A percentile compares a stretch with the other conserved stretches of the same genome.
Evolutionary conservation across 92 coral and sea anemone species (phyloP).

Genomic region (Parazoanthus atlanticus): DNA sequence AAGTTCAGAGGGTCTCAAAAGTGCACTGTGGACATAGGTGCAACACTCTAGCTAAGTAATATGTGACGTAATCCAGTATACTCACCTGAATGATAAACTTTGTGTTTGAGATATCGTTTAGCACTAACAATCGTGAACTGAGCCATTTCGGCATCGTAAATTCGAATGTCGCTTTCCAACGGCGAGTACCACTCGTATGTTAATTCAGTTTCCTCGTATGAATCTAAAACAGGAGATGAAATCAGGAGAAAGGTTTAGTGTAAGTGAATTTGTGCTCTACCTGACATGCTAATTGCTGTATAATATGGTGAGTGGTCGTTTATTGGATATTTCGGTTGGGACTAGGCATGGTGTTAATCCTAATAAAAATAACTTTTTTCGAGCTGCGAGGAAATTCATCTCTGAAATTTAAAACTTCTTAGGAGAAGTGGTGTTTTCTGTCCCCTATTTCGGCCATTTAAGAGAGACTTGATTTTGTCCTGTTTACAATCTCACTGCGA

Average conservation of each 20-base stretch:
- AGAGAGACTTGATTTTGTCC: too few relatives aligned
- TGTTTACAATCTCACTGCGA: too few relatives aligned
- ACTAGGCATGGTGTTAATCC: too few relatives aligned
- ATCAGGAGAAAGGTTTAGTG: not conserved
- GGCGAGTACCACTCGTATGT: constrained; percentile 70
- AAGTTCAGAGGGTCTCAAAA: not conserved
- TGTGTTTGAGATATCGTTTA: constrained; percentile 74
- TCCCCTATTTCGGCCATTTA: too few relatives aligned
- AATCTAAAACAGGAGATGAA: constrained; percentile 54
- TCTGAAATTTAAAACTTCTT: too few relatives aligned
- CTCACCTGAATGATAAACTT: constrained; percentile 90
- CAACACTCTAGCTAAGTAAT: not conserved
- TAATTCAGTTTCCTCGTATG: constrained; percentile 84
- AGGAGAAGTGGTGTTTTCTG: too few relatives aligned
- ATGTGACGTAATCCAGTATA: not conserved
- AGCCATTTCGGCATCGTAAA: constrained; percentile 97
- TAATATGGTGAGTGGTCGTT: too few relatives aligned
- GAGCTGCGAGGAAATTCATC: too few relatives aligned
- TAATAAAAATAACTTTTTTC: too few relatives aligned
- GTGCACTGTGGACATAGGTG: not conserved
- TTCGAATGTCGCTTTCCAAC: constrained; percentile 57
- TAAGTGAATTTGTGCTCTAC: not conserved
- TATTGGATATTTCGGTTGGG: too few relatives aligned
- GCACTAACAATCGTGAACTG: constrained; percentile 90
- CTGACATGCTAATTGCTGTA: too few relatives aligned